Base-by-base conservation (phyloP, 2,797 vertebrate species). In the Sebastes goodei region DNA sequence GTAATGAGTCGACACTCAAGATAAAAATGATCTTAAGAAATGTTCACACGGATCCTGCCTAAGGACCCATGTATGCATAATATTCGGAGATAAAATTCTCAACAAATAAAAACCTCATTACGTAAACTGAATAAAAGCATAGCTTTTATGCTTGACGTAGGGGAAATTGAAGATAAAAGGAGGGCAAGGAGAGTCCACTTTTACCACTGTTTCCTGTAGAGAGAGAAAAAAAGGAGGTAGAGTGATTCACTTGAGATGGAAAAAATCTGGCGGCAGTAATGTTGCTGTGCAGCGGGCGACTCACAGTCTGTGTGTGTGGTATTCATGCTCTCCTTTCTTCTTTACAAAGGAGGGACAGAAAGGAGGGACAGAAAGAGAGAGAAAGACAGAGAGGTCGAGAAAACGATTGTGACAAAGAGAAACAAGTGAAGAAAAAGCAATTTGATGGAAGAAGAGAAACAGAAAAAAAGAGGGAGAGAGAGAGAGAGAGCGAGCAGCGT, bases 291-390 rank as follows among this genome's bases (percentile, higher is more conserved):
- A 85, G 88, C 70, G 66, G 62, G 83, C 83, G 91, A 94, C 76
- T 94, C 89, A 80, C 74, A 86, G 93, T 86, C 94, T 95, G 95
- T 93, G 96, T 96, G 60, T 71, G 68, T 96, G 96, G 96, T 71
- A 88, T 95, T 93, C 85, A 87, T 89, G 85, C 87, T 85, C 86
- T 86, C 63, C 74, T 85, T 81, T 91, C 87, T 86, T 74, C 83
- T 61, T 81, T 71, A 91, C 76, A 89, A 89, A 86, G 77, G 62
- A 61, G 55, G 76, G 79, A 88, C n/a, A n/a, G n/a, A n/a, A n/a
- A n/a, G n/a, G n/a, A 27, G 80, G 4, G 82, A 88, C 57, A 80
- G 70, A 87, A 73, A 55, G 62, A 73, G 73, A 80, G 66, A 84
- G 81, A 84, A 61, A 76, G 57, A 80, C 67, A 78, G 76, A 76